phyloP scores from a whole-genome alignment of 2,113 vertebrate species.

The Anhinga rufa region DNA sequence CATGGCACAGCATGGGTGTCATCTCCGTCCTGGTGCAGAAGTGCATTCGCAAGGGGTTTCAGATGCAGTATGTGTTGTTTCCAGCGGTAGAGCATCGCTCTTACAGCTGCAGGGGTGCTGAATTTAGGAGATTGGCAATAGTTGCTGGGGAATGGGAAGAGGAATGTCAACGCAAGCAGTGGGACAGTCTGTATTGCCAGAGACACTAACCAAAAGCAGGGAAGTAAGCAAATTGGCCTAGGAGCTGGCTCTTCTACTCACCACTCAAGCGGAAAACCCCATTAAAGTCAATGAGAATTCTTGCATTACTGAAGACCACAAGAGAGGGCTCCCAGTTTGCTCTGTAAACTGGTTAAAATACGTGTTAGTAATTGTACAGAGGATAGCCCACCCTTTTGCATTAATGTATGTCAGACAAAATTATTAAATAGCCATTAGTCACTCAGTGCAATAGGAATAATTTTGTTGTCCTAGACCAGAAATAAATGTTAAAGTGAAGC shows the following conservation, averaged over 20 bases:
- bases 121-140: neutral
- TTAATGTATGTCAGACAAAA: neutral
- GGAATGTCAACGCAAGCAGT: neutral
- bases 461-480: neutral
- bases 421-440: neutral
- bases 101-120: neutral
- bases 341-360: neutral
- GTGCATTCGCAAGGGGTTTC: neutral
- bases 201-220: neutral
- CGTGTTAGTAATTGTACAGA: neutral
- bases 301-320: neutral
- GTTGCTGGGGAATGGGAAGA: neutral
- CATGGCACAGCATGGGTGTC: neutral
- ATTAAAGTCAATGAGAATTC: neutral
- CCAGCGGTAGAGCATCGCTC: neutral
- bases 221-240: neutral
- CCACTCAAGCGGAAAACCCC: neutral
- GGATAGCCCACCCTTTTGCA: neutral
- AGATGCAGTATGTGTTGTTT: fast-evolving
- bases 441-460: neutral
- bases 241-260: neutral
- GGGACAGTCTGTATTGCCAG: neutral
- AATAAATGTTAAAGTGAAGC: neutral
- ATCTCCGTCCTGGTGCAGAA: neutral
- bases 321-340: neutral